Conservation (phyloP, 92 coral and sea anemone species). For the Zoanthus sansibaricus region DNA sequence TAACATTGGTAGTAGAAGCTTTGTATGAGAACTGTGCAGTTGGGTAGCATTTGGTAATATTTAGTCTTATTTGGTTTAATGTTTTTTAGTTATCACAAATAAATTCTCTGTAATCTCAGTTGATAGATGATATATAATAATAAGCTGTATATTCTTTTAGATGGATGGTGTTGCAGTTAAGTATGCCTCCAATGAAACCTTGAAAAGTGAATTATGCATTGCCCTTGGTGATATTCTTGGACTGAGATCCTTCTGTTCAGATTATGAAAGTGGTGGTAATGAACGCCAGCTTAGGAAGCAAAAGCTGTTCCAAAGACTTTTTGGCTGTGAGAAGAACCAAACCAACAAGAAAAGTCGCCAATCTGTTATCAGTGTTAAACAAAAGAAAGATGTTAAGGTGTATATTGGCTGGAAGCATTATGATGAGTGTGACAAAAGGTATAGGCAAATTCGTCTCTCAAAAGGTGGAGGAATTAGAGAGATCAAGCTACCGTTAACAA, state of each 20-base stretch:
- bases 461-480: not conserved
- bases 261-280: slow-evolving; percentile 13
- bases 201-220: slow-evolving; percentile 12
- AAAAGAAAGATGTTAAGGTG: slow-evolving; percentile 2
- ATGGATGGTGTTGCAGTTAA: slow-evolving; percentile 20
- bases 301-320: slow-evolving; percentile 6
- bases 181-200: slow-evolving; percentile 22
- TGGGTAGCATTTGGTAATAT: too few species aligned
- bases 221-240: slow-evolving; percentile 15
- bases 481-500: not conserved
- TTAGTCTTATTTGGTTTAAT: not conserved
- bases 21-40: too few species aligned
- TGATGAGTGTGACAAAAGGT: slow-evolving; percentile 3
- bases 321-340: not conserved
- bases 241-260: slow-evolving; percentile 23
- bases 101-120: slow-evolving; percentile 20
- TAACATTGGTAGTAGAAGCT: too few species aligned
- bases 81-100: slow-evolving; percentile 4
- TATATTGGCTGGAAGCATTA: not conserved
- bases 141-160: slow-evolving; percentile 16
- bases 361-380: not conserved
- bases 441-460: not conserved
- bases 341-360: slow-evolving; percentile 1
- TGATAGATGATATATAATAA: not conserved
- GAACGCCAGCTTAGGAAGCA: slow-evolving; percentile 18